Evolutionary conservation across 2,888 invertebrate genomes (phyloP).

Genomic region (Idaea aversata): DNA sequence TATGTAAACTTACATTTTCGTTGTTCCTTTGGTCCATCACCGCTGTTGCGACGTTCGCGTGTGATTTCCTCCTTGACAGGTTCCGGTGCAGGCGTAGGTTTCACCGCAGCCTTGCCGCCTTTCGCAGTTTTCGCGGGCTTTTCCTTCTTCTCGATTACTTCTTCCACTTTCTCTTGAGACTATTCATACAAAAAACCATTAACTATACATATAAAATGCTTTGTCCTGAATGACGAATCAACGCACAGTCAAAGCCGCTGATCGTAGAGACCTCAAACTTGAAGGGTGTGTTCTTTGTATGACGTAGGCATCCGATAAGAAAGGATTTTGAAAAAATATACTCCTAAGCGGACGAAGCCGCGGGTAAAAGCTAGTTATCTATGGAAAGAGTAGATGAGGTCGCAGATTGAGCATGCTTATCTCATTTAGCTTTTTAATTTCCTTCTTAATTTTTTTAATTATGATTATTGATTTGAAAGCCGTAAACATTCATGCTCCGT

Average conservation of each 20-base stretch:
- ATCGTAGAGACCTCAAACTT: no score
- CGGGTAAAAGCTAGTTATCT: no score
- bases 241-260: no score
- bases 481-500: neutral
- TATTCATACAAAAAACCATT: constrained; percentile 18
- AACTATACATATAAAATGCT: no score
- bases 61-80: constrained; percentile 50
- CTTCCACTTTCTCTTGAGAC: constrained; percentile 62
- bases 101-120: constrained; percentile 36
- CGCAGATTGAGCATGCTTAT: neutral
- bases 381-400: neutral
- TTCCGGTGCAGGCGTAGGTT: constrained; percentile 43
- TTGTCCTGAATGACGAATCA: no score
- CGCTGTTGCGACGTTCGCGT: constrained; percentile 52
- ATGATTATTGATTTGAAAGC: neutral
- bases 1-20: constrained; percentile 55
- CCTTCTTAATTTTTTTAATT: neutral
- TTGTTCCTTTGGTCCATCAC: constrained; percentile 66
- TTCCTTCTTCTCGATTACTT: constrained; percentile 59
- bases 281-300: no score
- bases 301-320: no score
- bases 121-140: constrained; percentile 52
- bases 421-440: neutral
- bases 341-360: no score
- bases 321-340: no score